These are phyloP conservation scores for Chionomys nivalis DNA, from an alignment of 2,113 vertebrate species.

Conservation along the genomic window DNA sequence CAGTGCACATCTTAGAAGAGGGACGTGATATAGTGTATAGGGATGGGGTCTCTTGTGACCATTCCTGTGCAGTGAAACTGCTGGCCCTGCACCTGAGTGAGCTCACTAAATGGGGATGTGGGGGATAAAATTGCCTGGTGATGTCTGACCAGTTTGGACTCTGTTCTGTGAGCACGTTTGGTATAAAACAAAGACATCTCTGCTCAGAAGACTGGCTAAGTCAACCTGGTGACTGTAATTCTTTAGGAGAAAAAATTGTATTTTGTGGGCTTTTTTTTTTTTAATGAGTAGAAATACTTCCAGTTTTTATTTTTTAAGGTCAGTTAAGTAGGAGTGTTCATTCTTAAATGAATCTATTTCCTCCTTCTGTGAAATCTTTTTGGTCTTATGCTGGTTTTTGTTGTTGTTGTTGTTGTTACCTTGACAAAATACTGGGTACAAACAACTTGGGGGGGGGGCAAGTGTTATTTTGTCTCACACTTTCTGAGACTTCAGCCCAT, in stretches of 20 bases:
- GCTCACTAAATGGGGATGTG: not conserved
- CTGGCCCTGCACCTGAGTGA: not conserved
- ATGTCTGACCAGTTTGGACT: not conserved
- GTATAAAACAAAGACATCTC: not conserved
- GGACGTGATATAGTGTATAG: not conserved
- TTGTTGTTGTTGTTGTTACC: not conserved
- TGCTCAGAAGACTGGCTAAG: not conserved
- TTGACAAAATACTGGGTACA: not conserved
- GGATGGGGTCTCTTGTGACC: not conserved
- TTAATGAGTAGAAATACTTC: not conserved
- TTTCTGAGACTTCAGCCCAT: not conserved
- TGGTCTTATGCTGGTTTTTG: not conserved
- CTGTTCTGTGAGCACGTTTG: not conserved
- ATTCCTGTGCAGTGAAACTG: not conserved
- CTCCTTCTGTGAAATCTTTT: constrained; percentile 19
- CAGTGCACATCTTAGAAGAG: not conserved
- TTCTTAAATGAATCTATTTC: not conserved
- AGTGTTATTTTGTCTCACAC: not conserved
- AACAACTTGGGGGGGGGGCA: not conserved
- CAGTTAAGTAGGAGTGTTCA: not conserved
- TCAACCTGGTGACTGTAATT: not conserved
- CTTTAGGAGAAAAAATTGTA: not conserved
- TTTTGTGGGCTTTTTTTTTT: not conserved
- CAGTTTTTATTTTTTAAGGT: not conserved
- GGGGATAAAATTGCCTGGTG: not conserved